phyloP scores from a whole-genome alignment of 1,140 invertebrate genomes.

The Planococcus citri region DNA sequence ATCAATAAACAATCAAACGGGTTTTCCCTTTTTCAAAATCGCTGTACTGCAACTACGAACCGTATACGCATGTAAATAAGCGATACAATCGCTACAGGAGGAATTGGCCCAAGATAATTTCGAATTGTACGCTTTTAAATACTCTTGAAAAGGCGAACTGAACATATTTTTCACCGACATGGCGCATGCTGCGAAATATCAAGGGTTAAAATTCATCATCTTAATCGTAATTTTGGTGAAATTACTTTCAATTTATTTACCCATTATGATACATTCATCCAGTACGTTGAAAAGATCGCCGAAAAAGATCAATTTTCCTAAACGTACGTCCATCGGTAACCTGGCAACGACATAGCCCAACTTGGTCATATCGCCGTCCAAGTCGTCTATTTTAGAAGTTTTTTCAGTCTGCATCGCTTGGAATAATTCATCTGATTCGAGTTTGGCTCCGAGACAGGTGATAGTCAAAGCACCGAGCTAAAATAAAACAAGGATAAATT shows the following conservation, averaged over 20 bases:
- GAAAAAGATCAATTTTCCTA: slow-evolving; percentile 74
- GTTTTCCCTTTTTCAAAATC: too few relatives aligned
- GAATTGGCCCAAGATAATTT: slow-evolving; percentile 68
- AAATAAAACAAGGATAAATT: slow-evolving; percentile 15
- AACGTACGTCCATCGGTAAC: slow-evolving; percentile 67
- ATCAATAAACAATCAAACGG: too few relatives aligned
- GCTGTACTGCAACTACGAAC: slow-evolving; percentile 37
- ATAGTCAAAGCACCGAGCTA: slow-evolving; percentile 46
- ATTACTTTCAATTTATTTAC: slow-evolving; percentile 35
- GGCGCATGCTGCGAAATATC: slow-evolving; percentile 46
- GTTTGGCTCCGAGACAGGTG: too few relatives aligned
- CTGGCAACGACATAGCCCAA: slow-evolving; percentile 69
- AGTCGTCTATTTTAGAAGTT: slow-evolving; percentile 24
- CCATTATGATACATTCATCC: slow-evolving; percentile 77
- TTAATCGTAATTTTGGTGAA: too few relatives aligned
- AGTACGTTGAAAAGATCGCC: slow-evolving; percentile 77
- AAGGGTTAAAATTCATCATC: not conserved
- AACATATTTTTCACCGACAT: slow-evolving; percentile 73
- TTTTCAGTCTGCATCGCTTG: not conserved
- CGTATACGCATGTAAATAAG: slow-evolving; percentile 65
- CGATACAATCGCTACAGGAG: slow-evolving; percentile 72
- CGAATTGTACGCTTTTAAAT: slow-evolving; percentile 57
- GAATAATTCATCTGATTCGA: not conserved
- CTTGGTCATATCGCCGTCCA: slow-evolving; percentile 82
- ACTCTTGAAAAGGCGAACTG: slow-evolving; percentile 53